phyloP scores from a whole-genome alignment of 2,113 vertebrate genomes.

The Caranx ignobilis region DNA sequence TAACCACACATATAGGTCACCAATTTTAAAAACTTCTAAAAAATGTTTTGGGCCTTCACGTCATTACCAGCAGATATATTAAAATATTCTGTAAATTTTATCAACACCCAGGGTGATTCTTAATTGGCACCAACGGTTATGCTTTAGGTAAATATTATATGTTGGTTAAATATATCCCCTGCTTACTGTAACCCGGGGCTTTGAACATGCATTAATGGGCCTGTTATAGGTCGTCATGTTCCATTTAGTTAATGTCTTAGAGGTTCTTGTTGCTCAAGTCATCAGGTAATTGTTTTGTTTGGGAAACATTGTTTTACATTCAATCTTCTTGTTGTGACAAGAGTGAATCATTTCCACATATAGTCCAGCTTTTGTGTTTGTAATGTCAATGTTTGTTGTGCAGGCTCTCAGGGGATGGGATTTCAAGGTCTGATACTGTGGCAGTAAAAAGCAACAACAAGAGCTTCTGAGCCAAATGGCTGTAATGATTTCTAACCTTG shows the following conservation, averaged over 20 bases:
- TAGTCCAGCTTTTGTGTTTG: not conserved
- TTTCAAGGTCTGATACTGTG: not conserved
- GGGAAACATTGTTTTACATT: not conserved
- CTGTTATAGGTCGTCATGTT: not conserved
- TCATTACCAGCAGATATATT: too few relatives aligned
- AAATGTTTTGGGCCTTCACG: too few relatives aligned
- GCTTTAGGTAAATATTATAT: too few relatives aligned
- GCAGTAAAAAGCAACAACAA: constrained; percentile 12
- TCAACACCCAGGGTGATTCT: too few relatives aligned
- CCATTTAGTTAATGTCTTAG: not conserved
- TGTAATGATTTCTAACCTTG: constrained; percentile 20
- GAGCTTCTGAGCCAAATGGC: constrained; percentile 16
- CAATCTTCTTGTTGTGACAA: not conserved
- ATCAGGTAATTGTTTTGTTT: not conserved
- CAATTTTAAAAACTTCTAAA: too few relatives aligned
- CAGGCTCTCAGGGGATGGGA: not conserved
- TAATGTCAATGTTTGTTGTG: not conserved
- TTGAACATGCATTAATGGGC: not conserved
- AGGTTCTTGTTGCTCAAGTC: not conserved
- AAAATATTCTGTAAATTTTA: too few relatives aligned
- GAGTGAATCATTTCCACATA: not conserved
- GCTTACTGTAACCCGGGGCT: too few relatives aligned
- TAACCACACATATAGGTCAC: too few relatives aligned
- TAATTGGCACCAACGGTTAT: too few relatives aligned
- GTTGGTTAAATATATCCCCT: too few relatives aligned